A percentile compares a stretch with the other conserved stretches of the same genome.
Conservation (phyloP, 1,140 invertebrate genomes). For the Drosophila ironensis region DNA sequence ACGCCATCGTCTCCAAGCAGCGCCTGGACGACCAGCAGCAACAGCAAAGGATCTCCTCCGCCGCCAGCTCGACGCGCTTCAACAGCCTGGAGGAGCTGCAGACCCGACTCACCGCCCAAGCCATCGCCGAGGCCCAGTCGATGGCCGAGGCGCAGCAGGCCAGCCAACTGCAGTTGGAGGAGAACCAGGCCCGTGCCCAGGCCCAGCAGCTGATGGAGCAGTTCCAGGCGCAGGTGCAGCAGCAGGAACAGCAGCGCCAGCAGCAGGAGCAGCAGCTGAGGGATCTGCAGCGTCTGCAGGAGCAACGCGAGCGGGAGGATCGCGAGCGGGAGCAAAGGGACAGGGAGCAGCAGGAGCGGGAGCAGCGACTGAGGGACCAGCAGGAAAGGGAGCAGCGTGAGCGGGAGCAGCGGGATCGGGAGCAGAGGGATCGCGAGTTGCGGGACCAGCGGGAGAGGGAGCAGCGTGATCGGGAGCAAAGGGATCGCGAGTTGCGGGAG, state of each 20-base stretch:
- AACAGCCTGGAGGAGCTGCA: slow-evolving; percentile 74
- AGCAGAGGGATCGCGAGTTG: slow-evolving; percentile 9
- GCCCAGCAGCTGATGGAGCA: slow-evolving; percentile 79
- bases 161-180: slow-evolving; percentile 62
- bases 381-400: slow-evolving; percentile 15
- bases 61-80: slow-evolving; percentile 46
- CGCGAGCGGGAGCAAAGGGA: slow-evolving; percentile 41
- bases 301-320: slow-evolving; percentile 44
- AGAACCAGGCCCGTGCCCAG: slow-evolving; percentile 68
- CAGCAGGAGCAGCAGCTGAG: slow-evolving; percentile 71
- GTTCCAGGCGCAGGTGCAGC: slow-evolving; percentile 76
- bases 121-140: slow-evolving; percentile 71
- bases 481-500: slow-evolving; percentile 13
- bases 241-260: slow-evolving; percentile 60
- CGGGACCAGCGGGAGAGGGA: slow-evolving; percentile 14
- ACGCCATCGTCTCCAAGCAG: slow-evolving; percentile 84
- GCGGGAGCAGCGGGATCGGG: slow-evolving; percentile 19
- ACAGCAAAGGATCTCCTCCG: slow-evolving; percentile 13
- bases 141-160: slow-evolving; percentile 57
- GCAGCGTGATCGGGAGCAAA: slow-evolving; percentile 21
- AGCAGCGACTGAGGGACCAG: slow-evolving; percentile 32
- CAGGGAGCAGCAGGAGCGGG: slow-evolving; percentile 23
- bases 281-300: slow-evolving; percentile 48
- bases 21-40: slow-evolving; percentile 73
- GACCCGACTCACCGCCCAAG: slow-evolving; percentile 65